Evolutionary conservation across 2,797 vertebrate species (phyloP), one percentile per base, ranked within the genome.

Genomic region (Rallus crepitans): DNA sequence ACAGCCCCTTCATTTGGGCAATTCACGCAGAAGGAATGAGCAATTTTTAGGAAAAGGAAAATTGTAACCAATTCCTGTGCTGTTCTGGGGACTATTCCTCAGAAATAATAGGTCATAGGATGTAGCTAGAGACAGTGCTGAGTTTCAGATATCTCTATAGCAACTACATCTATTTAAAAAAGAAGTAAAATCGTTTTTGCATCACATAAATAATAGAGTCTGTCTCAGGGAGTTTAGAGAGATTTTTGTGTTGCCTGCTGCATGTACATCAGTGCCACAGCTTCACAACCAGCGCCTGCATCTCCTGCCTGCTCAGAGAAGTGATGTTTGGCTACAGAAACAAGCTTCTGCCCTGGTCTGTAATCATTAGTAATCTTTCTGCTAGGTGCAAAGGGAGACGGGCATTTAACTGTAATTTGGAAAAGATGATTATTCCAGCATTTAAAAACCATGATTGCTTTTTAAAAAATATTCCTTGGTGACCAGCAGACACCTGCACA

Each of bases 31-130:
- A 92, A 12, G 42, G 28, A 80, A 82, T 33, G 17, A 47, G 63
- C 77, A 82, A 72, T 73, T 89, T 95, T 84, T 82, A 66, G 52
- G 64, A 82, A 57, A 21, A 92, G 23, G 68, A 89, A 96, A 94
- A 94, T 79, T 82, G 71, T 57, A 91, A 85, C 53, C 75, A 80
- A 63, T 63, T 89, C 64, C 52, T 89, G 40, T 40, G 39, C 82
- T 73, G n/a, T 82, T 93, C 71, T 48, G 35, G 64, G 40, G 25
- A 66, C 80, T 77, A 37, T 70, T 82, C 25, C 39, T 77, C 60
- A 85, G 75, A 90, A 91, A 87, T 91, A 90, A 89, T 16, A 87
- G 87, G 68, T 72, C 64, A 77, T 12, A 59, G 60, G 60, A 79
- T 15, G 48, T 30, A 81, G 52, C 39, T 71, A 83, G 75, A 84